Conservation (phyloP, 2,113 vertebrate species). For the Rostratula benghalensis region DNA sequence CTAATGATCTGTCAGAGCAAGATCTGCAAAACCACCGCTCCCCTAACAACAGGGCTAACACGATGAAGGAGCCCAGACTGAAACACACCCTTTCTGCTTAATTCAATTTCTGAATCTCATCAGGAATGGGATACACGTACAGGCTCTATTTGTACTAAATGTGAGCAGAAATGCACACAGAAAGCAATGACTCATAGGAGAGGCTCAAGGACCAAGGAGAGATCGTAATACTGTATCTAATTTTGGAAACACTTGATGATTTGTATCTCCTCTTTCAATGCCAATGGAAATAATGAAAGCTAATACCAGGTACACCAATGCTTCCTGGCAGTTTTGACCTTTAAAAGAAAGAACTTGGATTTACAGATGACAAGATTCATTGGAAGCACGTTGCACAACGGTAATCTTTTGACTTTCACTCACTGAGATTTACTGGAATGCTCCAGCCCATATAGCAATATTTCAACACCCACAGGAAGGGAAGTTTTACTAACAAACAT, state of each 20-base stretch:
- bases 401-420: background rate
- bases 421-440: background rate
- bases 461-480: background rate
- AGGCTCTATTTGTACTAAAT: background rate
- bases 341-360: background rate
- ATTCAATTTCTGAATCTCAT: background rate
- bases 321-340: slow-evolving; percentile 36
- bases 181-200: slow-evolving; percentile 10
- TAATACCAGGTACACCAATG: background rate
- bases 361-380: slow-evolving; percentile 23
- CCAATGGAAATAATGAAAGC: background rate
- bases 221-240: background rate
- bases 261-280: slow-evolving; percentile 16
- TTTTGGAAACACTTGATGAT: slow-evolving; percentile 19
- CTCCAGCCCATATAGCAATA: background rate
- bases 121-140: background rate
- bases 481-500: background rate
- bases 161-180: background rate
- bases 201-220: background rate
- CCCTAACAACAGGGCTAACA: background rate
- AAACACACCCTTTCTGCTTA: background rate
- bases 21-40: background rate
- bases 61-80: background rate
- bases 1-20: background rate
- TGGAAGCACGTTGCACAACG: background rate